Conservation (phyloP, 1,140 invertebrate genomes). For the Wasmannia auropunctata region DNA sequence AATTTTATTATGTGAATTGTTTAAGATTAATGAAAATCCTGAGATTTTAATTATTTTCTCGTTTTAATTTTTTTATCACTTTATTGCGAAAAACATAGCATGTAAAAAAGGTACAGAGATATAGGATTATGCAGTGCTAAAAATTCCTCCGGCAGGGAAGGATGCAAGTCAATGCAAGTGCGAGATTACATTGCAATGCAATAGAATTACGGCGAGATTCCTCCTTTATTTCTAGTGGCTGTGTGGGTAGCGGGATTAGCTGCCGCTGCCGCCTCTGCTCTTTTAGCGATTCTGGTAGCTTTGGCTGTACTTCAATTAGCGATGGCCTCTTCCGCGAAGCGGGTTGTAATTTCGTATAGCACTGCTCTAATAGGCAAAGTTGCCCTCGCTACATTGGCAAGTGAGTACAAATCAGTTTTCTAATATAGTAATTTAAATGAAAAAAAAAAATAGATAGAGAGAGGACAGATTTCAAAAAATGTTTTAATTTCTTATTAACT, state of each 20-base stretch:
- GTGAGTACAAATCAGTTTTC: constrained; percentile 86
- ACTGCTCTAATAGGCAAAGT: constrained; percentile 91
- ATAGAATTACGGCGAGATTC: background rate
- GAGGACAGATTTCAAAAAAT: no score
- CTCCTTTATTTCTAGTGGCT: constrained; percentile 87
- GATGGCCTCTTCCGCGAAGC: constrained; percentile 93
- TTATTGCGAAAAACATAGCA: background rate
- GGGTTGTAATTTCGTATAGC: constrained; percentile 91
- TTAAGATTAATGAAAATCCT: background rate
- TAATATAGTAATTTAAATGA: background rate
- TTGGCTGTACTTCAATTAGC: constrained; percentile 92
- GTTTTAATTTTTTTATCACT: background rate
- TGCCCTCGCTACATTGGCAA: constrained; percentile 90
- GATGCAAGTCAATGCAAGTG: background rate
- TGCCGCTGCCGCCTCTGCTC: constrained; percentile 88
- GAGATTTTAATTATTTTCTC: background rate
- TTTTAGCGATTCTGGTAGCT: constrained; percentile 91
- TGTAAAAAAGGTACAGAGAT: background rate
- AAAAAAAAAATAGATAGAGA: background rate
- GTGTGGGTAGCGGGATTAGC: constrained; percentile 92
- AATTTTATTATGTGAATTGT: background rate
- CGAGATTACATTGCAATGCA: background rate
- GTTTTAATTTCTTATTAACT: no score
- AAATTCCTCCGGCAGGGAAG: background rate
- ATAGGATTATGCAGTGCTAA: background rate